phyloP scores from a whole-genome alignment of 1,140 invertebrate species.

The Oreohelix idahoensis region DNA sequence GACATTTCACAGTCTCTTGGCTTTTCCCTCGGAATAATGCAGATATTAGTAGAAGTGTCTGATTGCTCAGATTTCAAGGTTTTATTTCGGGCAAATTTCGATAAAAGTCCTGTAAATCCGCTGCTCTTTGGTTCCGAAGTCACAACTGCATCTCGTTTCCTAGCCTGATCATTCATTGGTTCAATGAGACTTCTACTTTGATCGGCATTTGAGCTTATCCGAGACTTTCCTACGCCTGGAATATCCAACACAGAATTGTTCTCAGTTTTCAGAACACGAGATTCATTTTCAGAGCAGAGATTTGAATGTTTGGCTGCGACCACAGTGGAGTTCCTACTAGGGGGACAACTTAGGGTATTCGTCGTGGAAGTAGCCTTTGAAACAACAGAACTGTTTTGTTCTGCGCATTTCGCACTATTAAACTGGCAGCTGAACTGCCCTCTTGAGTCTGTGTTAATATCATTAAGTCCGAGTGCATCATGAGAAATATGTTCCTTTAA shows the following conservation, averaged over 20 bases:
- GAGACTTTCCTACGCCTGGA: not conserved
- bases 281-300: not conserved
- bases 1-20: not conserved
- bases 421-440: not conserved
- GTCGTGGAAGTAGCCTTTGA: not conserved
- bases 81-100: conserved; percentile 7
- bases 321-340: not conserved
- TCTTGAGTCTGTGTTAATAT: not conserved
- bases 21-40: not conserved
- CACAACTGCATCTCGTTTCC: not conserved
- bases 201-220: not conserved
- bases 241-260: not conserved
- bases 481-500: not conserved
- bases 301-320: not conserved
- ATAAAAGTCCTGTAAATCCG: conserved; percentile 20
- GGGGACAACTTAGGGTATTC: not conserved
- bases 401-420: not conserved
- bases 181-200: not conserved
- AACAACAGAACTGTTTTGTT: not conserved
- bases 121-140: not conserved
- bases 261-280: not conserved
- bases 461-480: not conserved
- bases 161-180: not conserved
- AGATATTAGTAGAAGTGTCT: not conserved
- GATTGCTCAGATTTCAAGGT: not conserved